phyloP scores from a whole-genome alignment of 2,888 invertebrate species.

The Sussaba pulchella region DNA sequence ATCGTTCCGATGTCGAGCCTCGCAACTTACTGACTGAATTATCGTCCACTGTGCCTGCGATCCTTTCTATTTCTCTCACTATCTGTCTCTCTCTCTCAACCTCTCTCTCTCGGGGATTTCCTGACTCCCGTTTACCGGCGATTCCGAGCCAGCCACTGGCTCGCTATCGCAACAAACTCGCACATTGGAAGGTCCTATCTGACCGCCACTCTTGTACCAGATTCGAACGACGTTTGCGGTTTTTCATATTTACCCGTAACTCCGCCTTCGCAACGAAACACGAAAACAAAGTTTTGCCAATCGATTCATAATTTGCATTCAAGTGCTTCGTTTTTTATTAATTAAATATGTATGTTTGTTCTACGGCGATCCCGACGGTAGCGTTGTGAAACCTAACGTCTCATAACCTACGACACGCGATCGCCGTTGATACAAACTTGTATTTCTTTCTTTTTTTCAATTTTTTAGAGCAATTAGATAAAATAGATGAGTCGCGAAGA shows the following conservation, averaged over 20 bases:
- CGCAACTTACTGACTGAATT: slow-evolving; percentile 33
- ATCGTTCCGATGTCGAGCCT: slow-evolving; percentile 22
- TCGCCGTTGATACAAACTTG: too few species aligned
- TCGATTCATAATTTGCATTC: not conserved
- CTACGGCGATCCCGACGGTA: not conserved
- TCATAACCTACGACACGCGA: too few species aligned
- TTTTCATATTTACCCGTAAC: slow-evolving; percentile 11
- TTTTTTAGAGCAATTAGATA: too few species aligned
- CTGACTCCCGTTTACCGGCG: slow-evolving; percentile 6
- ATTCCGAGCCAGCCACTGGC: not conserved
- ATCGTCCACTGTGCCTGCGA: not conserved
- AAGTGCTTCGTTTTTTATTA: not conserved
- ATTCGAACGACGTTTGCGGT: not conserved
- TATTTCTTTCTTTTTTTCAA: too few species aligned
- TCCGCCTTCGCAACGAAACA: not conserved
- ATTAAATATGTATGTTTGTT: too few species aligned
- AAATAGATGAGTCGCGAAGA: too few species aligned
- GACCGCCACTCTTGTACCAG: not conserved
- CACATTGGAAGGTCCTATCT: slow-evolving; percentile 11
- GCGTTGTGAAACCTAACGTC: too few species aligned
- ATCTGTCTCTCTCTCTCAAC: too few species aligned
- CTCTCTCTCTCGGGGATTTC: not conserved
- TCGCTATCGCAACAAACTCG: not conserved
- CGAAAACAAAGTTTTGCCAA: not conserved
- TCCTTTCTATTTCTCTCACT: not conserved